Percentiles rank a stretch among this genome's conserved stretches.
phyloP scores from a whole-genome alignment of 2,113 vertebrate genomes.

The Corythoichthys intestinalis region DNA sequence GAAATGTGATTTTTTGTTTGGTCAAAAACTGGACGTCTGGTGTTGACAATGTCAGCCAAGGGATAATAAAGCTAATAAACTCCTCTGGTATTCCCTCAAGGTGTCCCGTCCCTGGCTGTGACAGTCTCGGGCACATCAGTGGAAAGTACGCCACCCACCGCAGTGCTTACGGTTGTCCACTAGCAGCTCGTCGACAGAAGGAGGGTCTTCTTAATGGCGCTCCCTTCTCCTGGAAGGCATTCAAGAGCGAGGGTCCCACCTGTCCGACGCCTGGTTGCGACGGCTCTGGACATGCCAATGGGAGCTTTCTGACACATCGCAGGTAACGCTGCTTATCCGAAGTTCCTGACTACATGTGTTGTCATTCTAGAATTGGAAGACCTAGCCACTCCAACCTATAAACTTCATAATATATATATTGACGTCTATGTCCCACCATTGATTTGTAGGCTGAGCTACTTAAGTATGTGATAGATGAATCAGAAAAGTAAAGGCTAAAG shows the following conservation, averaged over 20 bases:
- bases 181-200: slow-evolving; percentile 92
- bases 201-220: slow-evolving; percentile 90
- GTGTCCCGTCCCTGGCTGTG: slow-evolving; percentile 95
- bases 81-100: slow-evolving; percentile 56
- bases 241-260: slow-evolving; percentile 89
- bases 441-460: too few species aligned
- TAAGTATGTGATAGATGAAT: too few species aligned
- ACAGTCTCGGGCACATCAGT: slow-evolving; percentile 95
- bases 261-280: slow-evolving; percentile 95
- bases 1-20: too few species aligned
- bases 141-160: slow-evolving; percentile 97
- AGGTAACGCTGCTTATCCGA: slow-evolving; percentile 71
- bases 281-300: slow-evolving; percentile 91
- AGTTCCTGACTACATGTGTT: neutral
- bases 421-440: too few species aligned
- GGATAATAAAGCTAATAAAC: neutral
- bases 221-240: slow-evolving; percentile 91
- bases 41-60: too few species aligned
- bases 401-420: too few species aligned
- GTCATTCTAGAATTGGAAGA: neutral
- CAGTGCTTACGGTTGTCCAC: slow-evolving; percentile 91
- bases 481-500: too few species aligned
- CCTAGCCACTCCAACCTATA: too few species aligned
- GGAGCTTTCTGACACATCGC: slow-evolving; percentile 96
- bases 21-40: too few species aligned